Conservation (phyloP, 2,888 invertebrate species). For the Erannis defoliaria region DNA sequence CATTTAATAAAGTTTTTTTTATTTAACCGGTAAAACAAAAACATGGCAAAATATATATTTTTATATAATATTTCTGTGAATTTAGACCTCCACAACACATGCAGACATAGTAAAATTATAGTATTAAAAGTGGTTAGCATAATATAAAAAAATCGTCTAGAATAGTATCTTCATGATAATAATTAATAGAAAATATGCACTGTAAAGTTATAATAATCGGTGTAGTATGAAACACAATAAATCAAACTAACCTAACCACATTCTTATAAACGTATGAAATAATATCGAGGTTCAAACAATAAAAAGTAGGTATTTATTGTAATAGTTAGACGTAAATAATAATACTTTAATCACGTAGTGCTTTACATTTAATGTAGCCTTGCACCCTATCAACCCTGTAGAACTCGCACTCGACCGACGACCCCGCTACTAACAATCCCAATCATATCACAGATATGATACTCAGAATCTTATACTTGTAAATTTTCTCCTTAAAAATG, state of each 20-base stretch:
- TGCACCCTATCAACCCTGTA: conserved; percentile 62
- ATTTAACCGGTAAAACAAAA: too few species aligned
- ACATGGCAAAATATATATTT: too few species aligned
- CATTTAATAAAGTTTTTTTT: too few species aligned
- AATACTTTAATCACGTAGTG: conserved; percentile 65
- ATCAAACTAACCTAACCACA: conserved; percentile 9
- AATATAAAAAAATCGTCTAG: conserved; percentile 9
- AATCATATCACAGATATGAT: conserved; percentile 40
- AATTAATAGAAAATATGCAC: conserved; percentile 21
- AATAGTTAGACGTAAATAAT: conserved; percentile 35
- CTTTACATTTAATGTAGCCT: conserved; percentile 66
- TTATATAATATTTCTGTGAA: too few species aligned
- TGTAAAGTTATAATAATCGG: conserved; percentile 22
- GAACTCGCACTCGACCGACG: conserved; percentile 54
- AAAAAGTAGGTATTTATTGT: conserved; percentile 20
- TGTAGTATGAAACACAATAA: conserved; percentile 21
- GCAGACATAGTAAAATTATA: background rate
- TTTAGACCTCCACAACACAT: too few species aligned
- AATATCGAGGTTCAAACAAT: conserved; percentile 23
- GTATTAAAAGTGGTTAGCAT: conserved; percentile 22
- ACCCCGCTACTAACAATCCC: conserved; percentile 25
- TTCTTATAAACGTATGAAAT: conserved; percentile 25
- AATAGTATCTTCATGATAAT: conserved; percentile 9
- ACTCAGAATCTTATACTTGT: background rate
- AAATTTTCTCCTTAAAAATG: background rate